Evolutionary conservation across 2,888 invertebrate species (phyloP), one percentile per base, ranked within the genome.

Genomic region (Gastracanthus pulcherrimus): DNA sequence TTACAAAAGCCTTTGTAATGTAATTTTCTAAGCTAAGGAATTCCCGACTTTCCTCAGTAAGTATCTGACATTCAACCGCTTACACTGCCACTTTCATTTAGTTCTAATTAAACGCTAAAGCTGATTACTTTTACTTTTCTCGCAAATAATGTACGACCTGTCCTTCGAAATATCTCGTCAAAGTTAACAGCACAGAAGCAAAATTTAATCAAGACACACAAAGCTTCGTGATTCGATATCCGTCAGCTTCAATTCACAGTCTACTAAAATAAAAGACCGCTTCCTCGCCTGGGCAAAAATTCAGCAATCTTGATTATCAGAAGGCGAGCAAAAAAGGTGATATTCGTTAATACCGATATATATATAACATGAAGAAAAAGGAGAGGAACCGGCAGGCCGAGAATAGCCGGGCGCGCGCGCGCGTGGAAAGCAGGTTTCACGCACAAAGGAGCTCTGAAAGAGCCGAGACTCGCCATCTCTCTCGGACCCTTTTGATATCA

Each of bases 381-480:
- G 31, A 29, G 9, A 26, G 16, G 9, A 31, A 51, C 5, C 3
- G 38, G 26, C 13, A 48, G 51, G 16, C 19, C 45, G 11, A 74
- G 7, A 58, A 41, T 38, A 72, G 76, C 38, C 13, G 45, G 55
- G 19, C 45, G 69, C 45, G 45, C 82, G 83, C 76, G 83, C 78
- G 79, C 72, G 82, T 58, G 77, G 41, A 74, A 67, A 70, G 80
- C 82, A 76, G 71, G 71, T 76, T 76, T 71, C 51, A 69, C 38
- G 16, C 51, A 76, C 58, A 76, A 81, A 70, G 55, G 41, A 48
- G 29, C 55, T 13, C n/a, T 31, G 51, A 45, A 67, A 69, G 48
- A 48, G 23, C 31, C n/a, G 13, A 16, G 2, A 41, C n/a, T 29
- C 64, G 1, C 3, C 51, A 0, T 7, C 48, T 29, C 64, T 60